Conservation (phyloP, 2,888 invertebrate species). For the Synergus itoensis region DNA sequence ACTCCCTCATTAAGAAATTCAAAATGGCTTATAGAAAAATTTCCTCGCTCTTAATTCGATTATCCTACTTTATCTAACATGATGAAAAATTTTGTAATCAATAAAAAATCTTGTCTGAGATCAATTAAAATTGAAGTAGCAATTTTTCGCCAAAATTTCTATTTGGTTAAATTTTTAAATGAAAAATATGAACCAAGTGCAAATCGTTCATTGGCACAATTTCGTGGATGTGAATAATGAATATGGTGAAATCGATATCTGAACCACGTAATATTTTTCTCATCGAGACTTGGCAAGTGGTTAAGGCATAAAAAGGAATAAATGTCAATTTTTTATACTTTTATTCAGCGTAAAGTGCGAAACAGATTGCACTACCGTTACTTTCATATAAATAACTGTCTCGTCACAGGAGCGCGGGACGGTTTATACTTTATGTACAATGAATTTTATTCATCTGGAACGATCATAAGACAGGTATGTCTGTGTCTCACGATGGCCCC, state of each 20-base stretch:
- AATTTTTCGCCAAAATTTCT: no score
- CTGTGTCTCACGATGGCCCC: slow-evolving; percentile 54
- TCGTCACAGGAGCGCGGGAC: slow-evolving; percentile 45
- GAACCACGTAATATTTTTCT: slow-evolving; percentile 12
- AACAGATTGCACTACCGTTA: slow-evolving; percentile 38
- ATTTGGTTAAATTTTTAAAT: neutral
- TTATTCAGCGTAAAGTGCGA: neutral
- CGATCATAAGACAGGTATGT: slow-evolving; percentile 56
- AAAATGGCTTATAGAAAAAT: neutral
- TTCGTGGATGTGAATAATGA: neutral
- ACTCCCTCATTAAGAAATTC: slow-evolving; percentile 63
- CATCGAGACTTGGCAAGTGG: neutral
- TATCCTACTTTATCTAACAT: neutral
- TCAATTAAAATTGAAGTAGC: neutral
- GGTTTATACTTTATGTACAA: slow-evolving; percentile 34
- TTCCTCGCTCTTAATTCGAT: neutral
- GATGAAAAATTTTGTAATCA: neutral
- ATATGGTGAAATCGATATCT: slow-evolving; percentile 1
- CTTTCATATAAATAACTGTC: slow-evolving; percentile 51
- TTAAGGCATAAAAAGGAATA: slow-evolving; percentile 4
- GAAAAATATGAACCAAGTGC: neutral
- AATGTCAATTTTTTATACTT: neutral
- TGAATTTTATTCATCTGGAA: slow-evolving; percentile 56
- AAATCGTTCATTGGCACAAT: neutral
- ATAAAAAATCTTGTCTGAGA: neutral